Evolutionary conservation across 1,140 invertebrate genomes (phyloP).

Genomic region (Euwallacea fornicatus): DNA sequence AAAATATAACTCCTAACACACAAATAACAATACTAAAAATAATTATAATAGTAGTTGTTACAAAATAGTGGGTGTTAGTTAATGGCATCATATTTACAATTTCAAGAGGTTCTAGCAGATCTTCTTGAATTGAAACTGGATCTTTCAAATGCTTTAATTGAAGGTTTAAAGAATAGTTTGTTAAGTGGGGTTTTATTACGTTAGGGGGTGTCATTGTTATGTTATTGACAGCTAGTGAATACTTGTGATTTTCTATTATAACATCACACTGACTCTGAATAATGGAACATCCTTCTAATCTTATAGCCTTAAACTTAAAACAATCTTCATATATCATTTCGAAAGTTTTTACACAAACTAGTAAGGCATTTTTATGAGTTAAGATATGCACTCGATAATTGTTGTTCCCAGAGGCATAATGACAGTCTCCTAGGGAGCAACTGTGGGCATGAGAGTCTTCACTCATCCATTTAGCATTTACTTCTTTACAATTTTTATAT

Average conservation of each 20-base stretch:
- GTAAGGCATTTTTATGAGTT: constrained; percentile 11
- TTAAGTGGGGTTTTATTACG: not conserved
- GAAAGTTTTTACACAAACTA: not conserved
- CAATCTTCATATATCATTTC: constrained; percentile 18
- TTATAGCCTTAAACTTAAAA: not conserved
- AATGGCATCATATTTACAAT: too few relatives aligned
- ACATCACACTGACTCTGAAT: constrained; percentile 20
- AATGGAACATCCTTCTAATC: not conserved
- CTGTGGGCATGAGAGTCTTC: not conserved
- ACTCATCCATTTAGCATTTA: constrained; percentile 10
- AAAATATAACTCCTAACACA: not conserved
- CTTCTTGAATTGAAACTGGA: constrained; percentile 8
- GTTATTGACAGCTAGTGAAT: constrained; percentile 10
- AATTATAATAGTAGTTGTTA: not conserved
- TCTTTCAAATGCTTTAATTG: constrained; percentile 12
- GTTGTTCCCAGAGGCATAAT: not conserved
- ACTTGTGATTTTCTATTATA: constrained; percentile 1
- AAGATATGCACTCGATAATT: constrained; percentile 10
- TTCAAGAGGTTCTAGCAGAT: constrained; percentile 7
- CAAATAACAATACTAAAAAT: not conserved
- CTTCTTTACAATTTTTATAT: constrained; percentile 1
- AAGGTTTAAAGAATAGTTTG: not conserved
- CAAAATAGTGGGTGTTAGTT: too few relatives aligned
- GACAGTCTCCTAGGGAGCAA: not conserved
- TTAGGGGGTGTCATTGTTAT: not conserved